These are phyloP conservation scores for Eulemur albifrons DNA, from an alignment of 2,797 vertebrate genomes.

Conservation along the genomic window DNA sequence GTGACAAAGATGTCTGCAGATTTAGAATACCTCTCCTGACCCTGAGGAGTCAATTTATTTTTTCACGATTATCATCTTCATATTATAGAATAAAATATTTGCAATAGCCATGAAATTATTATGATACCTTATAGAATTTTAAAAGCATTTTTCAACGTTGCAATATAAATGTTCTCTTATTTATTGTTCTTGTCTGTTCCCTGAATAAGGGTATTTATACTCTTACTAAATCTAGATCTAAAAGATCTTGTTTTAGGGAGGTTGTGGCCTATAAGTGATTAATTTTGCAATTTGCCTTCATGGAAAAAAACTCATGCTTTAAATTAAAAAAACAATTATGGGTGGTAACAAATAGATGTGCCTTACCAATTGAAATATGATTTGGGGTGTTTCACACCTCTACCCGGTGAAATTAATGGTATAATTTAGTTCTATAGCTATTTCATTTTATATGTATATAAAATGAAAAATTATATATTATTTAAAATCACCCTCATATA, in stretches of 20 bases:
- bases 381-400: not conserved
- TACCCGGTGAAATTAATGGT: not conserved
- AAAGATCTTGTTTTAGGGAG: slow-evolving; percentile 2
- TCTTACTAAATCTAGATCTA: slow-evolving; percentile 29
- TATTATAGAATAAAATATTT: slow-evolving; percentile 5
- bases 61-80: not conserved
- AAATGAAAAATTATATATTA: not conserved
- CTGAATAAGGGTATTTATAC: not conserved
- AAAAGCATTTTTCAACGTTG: slow-evolving; percentile 18
- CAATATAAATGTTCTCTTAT: not conserved
- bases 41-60: not conserved
- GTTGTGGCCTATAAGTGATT: not conserved
- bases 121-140: not conserved
- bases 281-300: slow-evolving; percentile 31
- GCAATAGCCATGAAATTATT: slow-evolving; percentile 22
- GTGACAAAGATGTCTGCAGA: not conserved
- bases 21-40: not conserved
- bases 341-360: slow-evolving; percentile 22
- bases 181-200: not conserved
- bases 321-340: not conserved
- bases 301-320: slow-evolving; percentile 45
- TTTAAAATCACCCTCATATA: not conserved
- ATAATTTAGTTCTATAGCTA: not conserved
- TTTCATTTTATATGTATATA: not conserved
- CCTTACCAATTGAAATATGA: not conserved